Evolutionary conservation across 2,797 vertebrate genomes (phyloP).

Genomic region (Nasua narica): DNA sequence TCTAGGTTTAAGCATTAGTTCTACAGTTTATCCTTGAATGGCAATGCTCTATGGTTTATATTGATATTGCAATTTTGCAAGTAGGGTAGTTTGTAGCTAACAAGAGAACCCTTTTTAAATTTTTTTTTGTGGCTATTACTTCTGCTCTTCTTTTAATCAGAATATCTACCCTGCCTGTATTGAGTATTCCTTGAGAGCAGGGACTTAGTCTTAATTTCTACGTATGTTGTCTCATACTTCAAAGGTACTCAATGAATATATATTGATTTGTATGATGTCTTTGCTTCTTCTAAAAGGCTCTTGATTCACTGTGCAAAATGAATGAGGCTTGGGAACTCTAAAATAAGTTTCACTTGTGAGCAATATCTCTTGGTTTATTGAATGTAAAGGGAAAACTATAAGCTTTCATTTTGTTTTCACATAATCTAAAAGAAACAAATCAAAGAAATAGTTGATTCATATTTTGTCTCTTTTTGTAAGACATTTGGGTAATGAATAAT

Average conservation of each 20-base stretch:
- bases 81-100: background rate
- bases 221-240: background rate
- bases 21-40: background rate
- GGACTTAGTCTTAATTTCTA: background rate
- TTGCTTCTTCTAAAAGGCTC: conserved; percentile 24
- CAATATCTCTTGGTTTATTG: conserved; percentile 12
- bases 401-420: background rate
- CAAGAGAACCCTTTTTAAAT: background rate
- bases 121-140: background rate
- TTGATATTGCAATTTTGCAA: conserved; percentile 2
- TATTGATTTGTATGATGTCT: background rate
- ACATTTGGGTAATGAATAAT: background rate
- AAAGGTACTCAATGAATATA: background rate
- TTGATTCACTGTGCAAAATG: background rate
- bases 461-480: conserved; percentile 20
- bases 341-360: background rate
- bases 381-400: background rate
- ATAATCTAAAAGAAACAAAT: background rate
- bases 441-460: background rate
- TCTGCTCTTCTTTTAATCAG: background rate
- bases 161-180: background rate
- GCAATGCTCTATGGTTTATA: background rate
- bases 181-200: background rate
- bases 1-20: background rate
- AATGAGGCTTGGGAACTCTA: background rate